phyloP scores from a whole-genome alignment of 1,140 invertebrate species.

The Sweltsa coloradensis region DNA sequence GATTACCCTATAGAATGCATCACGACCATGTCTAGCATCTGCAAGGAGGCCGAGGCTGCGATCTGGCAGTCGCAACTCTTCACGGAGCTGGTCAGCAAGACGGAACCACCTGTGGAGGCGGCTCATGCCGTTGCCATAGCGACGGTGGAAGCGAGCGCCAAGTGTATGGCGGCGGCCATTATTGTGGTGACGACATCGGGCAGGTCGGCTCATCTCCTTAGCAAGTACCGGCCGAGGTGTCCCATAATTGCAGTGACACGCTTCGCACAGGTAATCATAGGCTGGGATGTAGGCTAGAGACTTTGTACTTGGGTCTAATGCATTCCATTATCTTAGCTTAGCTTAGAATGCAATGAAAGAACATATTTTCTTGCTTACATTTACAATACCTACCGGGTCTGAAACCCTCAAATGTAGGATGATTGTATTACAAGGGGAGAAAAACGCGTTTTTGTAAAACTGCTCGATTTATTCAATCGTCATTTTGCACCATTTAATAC shows the following conservation, averaged over 20 bases:
- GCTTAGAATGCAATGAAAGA: too few relatives aligned
- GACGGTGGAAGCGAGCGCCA: slow-evolving; percentile 87
- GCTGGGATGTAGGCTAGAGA: too few relatives aligned
- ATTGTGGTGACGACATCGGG: slow-evolving; percentile 94
- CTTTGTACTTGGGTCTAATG: too few relatives aligned
- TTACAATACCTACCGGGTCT: too few relatives aligned
- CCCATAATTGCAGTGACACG: slow-evolving; percentile 95
- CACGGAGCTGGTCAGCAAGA: slow-evolving; percentile 44
- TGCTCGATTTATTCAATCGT: too few relatives aligned
- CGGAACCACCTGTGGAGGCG: slow-evolving; percentile 54
- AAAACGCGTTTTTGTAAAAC: too few relatives aligned
- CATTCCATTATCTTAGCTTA: too few relatives aligned
- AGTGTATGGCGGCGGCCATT: slow-evolving; percentile 84
- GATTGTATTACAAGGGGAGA: too few relatives aligned
- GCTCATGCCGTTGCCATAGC: slow-evolving; percentile 92
- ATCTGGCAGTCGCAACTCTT: slow-evolving; percentile 66
- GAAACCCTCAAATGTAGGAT: too few relatives aligned
- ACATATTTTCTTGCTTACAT: too few relatives aligned
- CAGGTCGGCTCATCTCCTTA: slow-evolving; percentile 78
- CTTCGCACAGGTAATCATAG: slow-evolving; percentile 60
- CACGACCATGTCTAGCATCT: slow-evolving; percentile 50
- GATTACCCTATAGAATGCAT: slow-evolving; percentile 52
- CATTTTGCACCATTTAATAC: too few relatives aligned
- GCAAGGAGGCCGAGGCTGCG: slow-evolving; percentile 72
- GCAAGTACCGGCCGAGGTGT: slow-evolving; percentile 90